Evolutionary conservation across 1,140 invertebrate species (phyloP), one percentile per base, ranked within the genome.

Genomic region (Diabrotica virgifera): DNA sequence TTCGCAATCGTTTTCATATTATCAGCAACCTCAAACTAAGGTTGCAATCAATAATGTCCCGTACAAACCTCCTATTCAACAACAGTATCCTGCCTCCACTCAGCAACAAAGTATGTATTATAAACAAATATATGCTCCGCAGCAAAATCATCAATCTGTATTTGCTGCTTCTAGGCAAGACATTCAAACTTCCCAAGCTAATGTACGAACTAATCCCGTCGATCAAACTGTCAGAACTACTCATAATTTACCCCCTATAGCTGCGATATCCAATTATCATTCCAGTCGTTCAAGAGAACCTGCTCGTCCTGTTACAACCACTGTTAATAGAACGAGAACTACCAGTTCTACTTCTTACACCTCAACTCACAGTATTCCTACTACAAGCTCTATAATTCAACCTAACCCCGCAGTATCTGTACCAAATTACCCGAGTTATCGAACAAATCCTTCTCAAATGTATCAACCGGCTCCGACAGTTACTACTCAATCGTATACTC

Each of bases 221-320:
- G 61, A 58, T n/a, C 56, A 52, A 54, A 52, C 46, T 11, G 58
- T 65, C 36, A 57, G 70, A 52, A 81, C 78, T 8, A 81, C 81
- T 54, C 83, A 85, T 74, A 83, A 83, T 65, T 69, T 84, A 24
- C 83, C 82, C 5, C 80, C 82, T 0, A 84, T 84, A 24, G 81
- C 79, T 5, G 77, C 80, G 0, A 72, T 84, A 1, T 82, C 82
- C 5, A 74, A 66, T 60, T 83, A 83, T 65, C 81, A 82, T 72
- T 76, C 78, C 51, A 81, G 77, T 65, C 76, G 79, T 65, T 70
- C 67, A n/a, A 69, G 75, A 24, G 80, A 82, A 46, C 59, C 69
- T 64, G 14, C 60, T 70, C 78, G 68, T 36, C 62, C n/a, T 14
- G 70, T 11, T 24, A 53, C 12, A 12, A 54, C 51, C 37, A 57